Base-by-base conservation (phyloP, 2,113 vertebrate genomes). In the Ptilorrhoa leucosticta region DNA sequence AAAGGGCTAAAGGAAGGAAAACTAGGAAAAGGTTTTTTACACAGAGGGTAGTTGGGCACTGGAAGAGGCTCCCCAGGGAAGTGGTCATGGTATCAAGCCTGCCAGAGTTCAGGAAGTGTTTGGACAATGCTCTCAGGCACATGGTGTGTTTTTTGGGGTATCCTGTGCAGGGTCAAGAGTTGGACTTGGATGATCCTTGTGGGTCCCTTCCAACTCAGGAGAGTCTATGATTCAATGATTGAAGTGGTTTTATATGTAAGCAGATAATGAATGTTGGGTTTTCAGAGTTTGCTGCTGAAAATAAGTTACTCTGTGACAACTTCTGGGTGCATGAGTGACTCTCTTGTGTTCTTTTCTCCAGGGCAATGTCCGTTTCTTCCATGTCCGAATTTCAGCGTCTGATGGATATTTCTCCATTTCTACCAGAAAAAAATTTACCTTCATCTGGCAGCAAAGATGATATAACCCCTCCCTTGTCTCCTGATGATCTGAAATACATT, bases 321-420 rank as follows among this genome's bases (percentile, higher is more conserved):
- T 91, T 83, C 65, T 54, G 53, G 68, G 54, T 2, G 7, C 78
- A 4, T 23, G 21, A 77, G 48, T 95, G 44, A 90, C n/a, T 53
- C 39, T 83, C 11, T 72, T 14, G 3, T 54, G 3, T 68, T 91
- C 39, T 72, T 13, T 33, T 95, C 83, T 92, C 40, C 96, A 99
- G 99, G 98, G 99, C 99, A 1, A 99, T 99, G 97, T 99, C 99
- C 0, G 99, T 99, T 83, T 99, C 99, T 91, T 99, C 99, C 96
- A 99, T 99, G 99, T 99, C 99, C 4, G 99, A 99, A 97, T 99
- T 99, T 98, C 99, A 99, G 95, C 98, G 99, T 66, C 90, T 99
- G 93, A 99, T 99, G 99, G 99, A 99, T 88, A 98, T 99, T 96
- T 99, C 99, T 86, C 99, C 99, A 9, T 99, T 99, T 97, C 98